Percentiles rank a stretch among this genome's conserved stretches.
Conservation (phyloP, 2,888 invertebrate species). For the Limenitis camilla region DNA sequence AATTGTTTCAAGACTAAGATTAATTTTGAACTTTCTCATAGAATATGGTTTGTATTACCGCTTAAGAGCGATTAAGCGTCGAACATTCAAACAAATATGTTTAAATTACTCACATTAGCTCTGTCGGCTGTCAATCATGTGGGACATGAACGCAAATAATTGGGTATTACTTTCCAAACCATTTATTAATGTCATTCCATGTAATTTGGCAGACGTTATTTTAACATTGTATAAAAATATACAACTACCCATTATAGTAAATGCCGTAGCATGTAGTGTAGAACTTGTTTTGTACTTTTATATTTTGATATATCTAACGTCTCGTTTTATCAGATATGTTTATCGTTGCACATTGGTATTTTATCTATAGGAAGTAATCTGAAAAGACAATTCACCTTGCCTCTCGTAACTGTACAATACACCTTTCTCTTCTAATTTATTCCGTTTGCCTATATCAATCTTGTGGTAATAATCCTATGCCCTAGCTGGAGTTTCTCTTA, state of each 20-base stretch:
- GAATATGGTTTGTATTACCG: constrained; percentile 5
- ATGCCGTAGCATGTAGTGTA: constrained; percentile 25
- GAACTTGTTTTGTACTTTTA: not conserved
- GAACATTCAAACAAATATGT: constrained; percentile 23
- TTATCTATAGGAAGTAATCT: constrained; percentile 41
- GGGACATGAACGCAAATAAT: constrained; percentile 46
- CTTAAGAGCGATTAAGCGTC: constrained; percentile 26
- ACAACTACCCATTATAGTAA: constrained; percentile 59
- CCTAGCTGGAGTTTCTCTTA: constrained; percentile 40
- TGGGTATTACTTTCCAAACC: constrained; percentile 53
- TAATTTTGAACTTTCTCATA: constrained; percentile 3
- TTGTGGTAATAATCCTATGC: constrained; percentile 39
- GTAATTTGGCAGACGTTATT: constrained; percentile 56
- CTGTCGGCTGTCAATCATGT: constrained; percentile 42
- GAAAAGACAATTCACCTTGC: constrained; percentile 37
- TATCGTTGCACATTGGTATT: constrained; percentile 42
- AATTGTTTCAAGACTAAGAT: too few relatives aligned
- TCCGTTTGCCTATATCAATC: constrained; percentile 44
- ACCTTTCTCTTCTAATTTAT: constrained; percentile 40
- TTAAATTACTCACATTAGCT: constrained; percentile 34
- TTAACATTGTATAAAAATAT: constrained; percentile 50
- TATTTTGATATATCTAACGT: constrained; percentile 10
- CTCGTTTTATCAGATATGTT: constrained; percentile 29
- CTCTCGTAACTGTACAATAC: constrained; percentile 34
- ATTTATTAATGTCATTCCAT: constrained; percentile 61